Evolutionary conservation across 2,113 vertebrate species (phyloP).

Genomic region (Bufo gargarizans): DNA sequence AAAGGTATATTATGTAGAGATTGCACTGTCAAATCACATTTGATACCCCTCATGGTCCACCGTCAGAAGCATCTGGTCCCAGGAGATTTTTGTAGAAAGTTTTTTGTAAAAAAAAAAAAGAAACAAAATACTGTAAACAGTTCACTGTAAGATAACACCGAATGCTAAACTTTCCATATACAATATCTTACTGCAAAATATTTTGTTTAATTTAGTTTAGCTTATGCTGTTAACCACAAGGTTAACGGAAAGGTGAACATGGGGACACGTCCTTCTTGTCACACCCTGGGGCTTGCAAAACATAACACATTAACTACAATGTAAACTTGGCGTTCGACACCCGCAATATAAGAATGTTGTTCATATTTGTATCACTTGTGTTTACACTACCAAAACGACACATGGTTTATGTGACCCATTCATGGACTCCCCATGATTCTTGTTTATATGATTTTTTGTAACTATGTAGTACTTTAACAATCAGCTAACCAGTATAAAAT

Average conservation of each 20-base stretch:
- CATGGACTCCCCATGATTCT: constrained; percentile 25
- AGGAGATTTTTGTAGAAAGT: background rate
- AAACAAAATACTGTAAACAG: constrained; percentile 53
- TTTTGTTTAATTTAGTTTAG: constrained; percentile 60
- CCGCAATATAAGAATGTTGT: constrained; percentile 22
- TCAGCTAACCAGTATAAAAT: too few species aligned
- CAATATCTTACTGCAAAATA: constrained; percentile 55
- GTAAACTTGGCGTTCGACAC: constrained; percentile 52
- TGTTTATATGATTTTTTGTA: constrained; percentile 33
- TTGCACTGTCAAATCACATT: background rate
- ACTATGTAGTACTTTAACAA: background rate
- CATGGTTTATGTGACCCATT: constrained; percentile 42
- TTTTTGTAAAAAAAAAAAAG: constrained; percentile 12
- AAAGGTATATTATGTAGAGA: too few species aligned
- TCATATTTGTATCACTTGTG: constrained; percentile 52
- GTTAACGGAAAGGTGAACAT: constrained; percentile 56
- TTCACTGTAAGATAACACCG: constrained; percentile 55
- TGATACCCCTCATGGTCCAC: background rate
- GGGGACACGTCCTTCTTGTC: constrained; percentile 55
- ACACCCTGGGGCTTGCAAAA: constrained; percentile 53
- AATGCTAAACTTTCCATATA: constrained; percentile 54
- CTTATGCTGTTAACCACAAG: constrained; percentile 57
- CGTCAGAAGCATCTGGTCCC: background rate
- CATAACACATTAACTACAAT: constrained; percentile 51
- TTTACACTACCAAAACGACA: constrained; percentile 38